Evolutionary conservation across 2,113 vertebrate genomes (phyloP), one percentile per base, ranked within the genome.

Genomic region (Piaya cayana): DNA sequence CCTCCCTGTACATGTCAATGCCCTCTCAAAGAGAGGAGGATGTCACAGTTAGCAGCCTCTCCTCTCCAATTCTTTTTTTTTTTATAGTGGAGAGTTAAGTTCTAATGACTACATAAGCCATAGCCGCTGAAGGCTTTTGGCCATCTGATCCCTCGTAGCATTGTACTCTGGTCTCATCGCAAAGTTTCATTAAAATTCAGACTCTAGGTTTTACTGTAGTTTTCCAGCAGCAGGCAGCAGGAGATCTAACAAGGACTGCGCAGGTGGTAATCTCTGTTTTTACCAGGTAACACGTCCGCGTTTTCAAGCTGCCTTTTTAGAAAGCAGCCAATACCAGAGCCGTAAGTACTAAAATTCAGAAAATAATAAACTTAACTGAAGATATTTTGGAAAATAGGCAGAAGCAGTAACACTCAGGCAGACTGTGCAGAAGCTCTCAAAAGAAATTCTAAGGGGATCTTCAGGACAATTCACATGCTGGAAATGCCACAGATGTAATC

Each of bases 151-250:
- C 10, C 16, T 56, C 17, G 4, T 0, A 49, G 32, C 23, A 22
- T 26, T 64, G 36, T n/a, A 17, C 22, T 47, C 32, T 82, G 8
- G 37, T 25, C 32, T 82, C 8, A 34, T 25, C n/a, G 84, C 59
- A 95, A 82, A 82, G 26, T 80, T 53, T 87, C 39, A 82, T 86
- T 94, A 56, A 90, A 86, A 93, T 90, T 60, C 79, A 88, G 67
- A 43, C 25, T 64, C 64, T 43, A 26, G 5, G 20, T 72, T 84
- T 59, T 80, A 83, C 63, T 50, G 55, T 68, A 80, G 77, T 56
- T 82, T 53, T 58, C 25, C 53, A 32, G 50, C 42, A 87, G 42
- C 12, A 45, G 11, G 17, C 50, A 30, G 23, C 9, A 10, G 70
- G 70, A 88, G 21, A 39, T 71, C 87, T 71, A 43, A 60, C 64